Evolutionary conservation across 2,888 invertebrate species (phyloP), one percentile per base, ranked within the genome.

Genomic region (Octonoba sinensis): DNA sequence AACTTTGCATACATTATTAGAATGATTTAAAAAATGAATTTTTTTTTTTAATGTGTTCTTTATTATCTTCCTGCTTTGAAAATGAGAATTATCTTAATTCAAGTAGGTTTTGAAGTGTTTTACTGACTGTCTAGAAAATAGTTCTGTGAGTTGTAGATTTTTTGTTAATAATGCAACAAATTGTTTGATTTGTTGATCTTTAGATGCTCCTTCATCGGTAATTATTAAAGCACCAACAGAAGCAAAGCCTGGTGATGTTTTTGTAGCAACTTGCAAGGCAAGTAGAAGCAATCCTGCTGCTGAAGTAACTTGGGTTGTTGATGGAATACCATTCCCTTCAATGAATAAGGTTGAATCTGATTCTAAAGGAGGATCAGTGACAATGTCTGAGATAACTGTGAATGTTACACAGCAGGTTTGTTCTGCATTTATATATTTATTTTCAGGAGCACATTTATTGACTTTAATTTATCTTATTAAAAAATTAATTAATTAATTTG

Each of bases 191-290:
- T 36, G 8, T 4, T 36, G 11, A 36, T 36, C 6, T 86, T 89
- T 91, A 97, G 97, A 97, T 89, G 94, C 96, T 4, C 97, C 98
- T 20, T 91, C 93, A 12, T 93, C 93, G 87, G 96, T 96, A 65
- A 93, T 93, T 13, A 95, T 98, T 86, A 92, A 93, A 0, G 97
- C 97, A 0, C 93, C 95, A 0, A 93, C 93, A 0, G 95, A 96
- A 88, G 96, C 96, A 13, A 92, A 95, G 86, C 95, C 95, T 0
- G 96, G 95, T 0, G 96, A 97, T 87, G 92, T 93, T 16, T 94
- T 97, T 15, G 93, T 94, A 20, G 90, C 97, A 83, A 94, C 92
- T 75, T 98, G 98, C 89, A 92, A 92, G 65, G 96, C 97, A 0
- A 94, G 95, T 18, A 94, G 95, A 79, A 96, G 96, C 72, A 97